Evolutionary conservation across 2,113 vertebrate genomes (phyloP).

Genomic region (Salvelinus sp.): DNA sequence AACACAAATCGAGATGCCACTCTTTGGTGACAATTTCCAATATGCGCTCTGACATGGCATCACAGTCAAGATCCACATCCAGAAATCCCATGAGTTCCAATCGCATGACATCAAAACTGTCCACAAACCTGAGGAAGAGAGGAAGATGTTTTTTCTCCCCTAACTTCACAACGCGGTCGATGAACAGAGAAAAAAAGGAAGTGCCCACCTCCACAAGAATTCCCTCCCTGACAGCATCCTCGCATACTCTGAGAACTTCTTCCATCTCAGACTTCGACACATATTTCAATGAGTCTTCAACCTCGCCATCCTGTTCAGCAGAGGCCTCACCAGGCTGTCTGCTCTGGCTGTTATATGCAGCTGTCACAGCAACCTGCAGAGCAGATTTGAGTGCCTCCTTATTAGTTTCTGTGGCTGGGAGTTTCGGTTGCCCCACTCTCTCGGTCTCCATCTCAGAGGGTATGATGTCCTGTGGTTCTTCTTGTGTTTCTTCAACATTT

Average conservation of each 20-base stretch:
- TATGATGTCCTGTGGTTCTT: slow-evolving; percentile 54
- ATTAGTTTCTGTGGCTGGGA: slow-evolving; percentile 66
- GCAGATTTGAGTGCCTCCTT: slow-evolving; percentile 75
- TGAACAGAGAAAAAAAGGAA: slow-evolving; percentile 91
- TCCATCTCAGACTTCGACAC: slow-evolving; percentile 83
- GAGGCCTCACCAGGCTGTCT: slow-evolving; percentile 36
- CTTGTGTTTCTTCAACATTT: slow-evolving; percentile 30
- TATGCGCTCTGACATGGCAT: slow-evolving; percentile 80
- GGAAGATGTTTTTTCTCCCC: slow-evolving; percentile 85
- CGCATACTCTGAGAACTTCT: slow-evolving; percentile 90
- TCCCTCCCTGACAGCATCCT: slow-evolving; percentile 85
- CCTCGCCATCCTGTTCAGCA: slow-evolving; percentile 61
- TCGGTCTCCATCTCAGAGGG: slow-evolving; percentile 73
- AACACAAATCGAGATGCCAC: slow-evolving; percentile 89
- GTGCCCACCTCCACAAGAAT: slow-evolving; percentile 85
- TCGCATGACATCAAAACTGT: slow-evolving; percentile 88
- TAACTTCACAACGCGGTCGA: slow-evolving; percentile 86
- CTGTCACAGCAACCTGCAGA: slow-evolving; percentile 63
- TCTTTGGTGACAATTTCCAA: slow-evolving; percentile 82
- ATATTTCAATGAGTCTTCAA: slow-evolving; percentile 55
- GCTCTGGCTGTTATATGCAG: slow-evolving; percentile 66
- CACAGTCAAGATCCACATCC: slow-evolving; percentile 80
- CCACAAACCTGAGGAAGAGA: slow-evolving; percentile 87
- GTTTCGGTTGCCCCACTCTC: slow-evolving; percentile 68
- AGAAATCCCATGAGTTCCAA: slow-evolving; percentile 90